Evolutionary conservation across 2,888 invertebrate species (phyloP), one percentile per base, ranked within the genome.

Genomic region (Gasteruption jaculator): DNA sequence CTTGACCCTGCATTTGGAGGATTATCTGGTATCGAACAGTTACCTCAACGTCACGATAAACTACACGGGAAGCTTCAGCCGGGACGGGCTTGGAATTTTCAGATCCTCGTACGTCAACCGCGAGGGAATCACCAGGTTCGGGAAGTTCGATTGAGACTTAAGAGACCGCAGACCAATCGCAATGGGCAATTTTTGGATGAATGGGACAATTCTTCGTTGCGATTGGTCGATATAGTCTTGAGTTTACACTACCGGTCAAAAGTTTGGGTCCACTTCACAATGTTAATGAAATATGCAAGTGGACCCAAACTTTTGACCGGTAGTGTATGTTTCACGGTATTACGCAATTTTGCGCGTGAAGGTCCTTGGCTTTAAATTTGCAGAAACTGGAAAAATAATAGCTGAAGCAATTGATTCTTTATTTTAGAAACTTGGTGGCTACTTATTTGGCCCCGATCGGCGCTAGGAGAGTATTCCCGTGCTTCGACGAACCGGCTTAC

Each of bases 381-480:
- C n/a, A n/a, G n/a, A n/a, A n/a, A n/a, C 10, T 14, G n/a, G 14
- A 4, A 11, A 4, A 11, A 20, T n/a, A 5, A 20, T 19, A 16
- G 4, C 16, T 7, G 2, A 24, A 19, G 32, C 32, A 5, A 6
- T 31, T 32, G 11, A 19, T 22, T 16, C 10, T 12, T 14, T 39
- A n/a, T n/a, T 21, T 21, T 35, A 78, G 79, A 54, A 77, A 77
- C 63, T 80, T 84, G 50, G 79, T 81, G n/a, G 82, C 81, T 0
- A 83, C 86, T 0, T 81, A 85, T 56, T 71, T 87, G 50, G 75
- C 85, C 30, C 86, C 86, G 0, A 82, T 83, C 61, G 79, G 82
- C 54, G 87, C 88, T 0, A 74, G 87, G 15, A 76, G 77, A 22
- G 74, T 87, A 54, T 88, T 89, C 61, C 86, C 86, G 0, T 84